Evolutionary conservation across 2,113 vertebrate species (phyloP).

Genomic region (Turnix velox): DNA sequence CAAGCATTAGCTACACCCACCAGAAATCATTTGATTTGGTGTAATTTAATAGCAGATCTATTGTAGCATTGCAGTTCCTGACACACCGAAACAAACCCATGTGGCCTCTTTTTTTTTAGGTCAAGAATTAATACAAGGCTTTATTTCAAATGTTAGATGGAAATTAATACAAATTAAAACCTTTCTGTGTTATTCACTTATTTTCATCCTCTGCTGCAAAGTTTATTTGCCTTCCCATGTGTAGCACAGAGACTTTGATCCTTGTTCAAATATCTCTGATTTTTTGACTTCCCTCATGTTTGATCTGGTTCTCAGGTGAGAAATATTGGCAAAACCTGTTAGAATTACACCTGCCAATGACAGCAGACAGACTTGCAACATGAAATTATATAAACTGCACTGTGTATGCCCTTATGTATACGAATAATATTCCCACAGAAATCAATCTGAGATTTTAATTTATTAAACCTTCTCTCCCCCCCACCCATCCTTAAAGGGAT

Average conservation of each 20-base stretch:
- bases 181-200: conserved; percentile 1
- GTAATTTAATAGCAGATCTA: conserved; percentile 75
- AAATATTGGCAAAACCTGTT: conserved; percentile 34
- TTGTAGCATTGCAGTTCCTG: conserved; percentile 64
- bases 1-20: conserved; percentile 72
- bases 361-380: background rate
- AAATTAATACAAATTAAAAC: conserved; percentile 18
- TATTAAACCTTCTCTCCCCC: background rate
- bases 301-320: conserved; percentile 52
- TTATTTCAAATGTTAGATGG: background rate
- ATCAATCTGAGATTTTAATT: conserved; percentile 58
- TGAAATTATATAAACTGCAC: background rate
- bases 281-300: conserved; percentile 22
- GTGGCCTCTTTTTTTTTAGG: background rate
- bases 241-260: conserved; percentile 6
- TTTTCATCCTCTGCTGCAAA: conserved; percentile 60
- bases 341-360: conserved; percentile 14
- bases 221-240: conserved; percentile 38
- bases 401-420: background rate
- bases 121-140: background rate
- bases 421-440: conserved; percentile 44
- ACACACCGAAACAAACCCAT: conserved; percentile 45
- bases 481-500: background rate
- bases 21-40: conserved; percentile 74
- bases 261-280: conserved; percentile 28